Percentiles rank a stretch among this genome's conserved stretches.
These are phyloP conservation scores for Miniopterus natalensis DNA, from an alignment of 2,113 vertebrate genomes.

Conservation along the genomic window DNA sequence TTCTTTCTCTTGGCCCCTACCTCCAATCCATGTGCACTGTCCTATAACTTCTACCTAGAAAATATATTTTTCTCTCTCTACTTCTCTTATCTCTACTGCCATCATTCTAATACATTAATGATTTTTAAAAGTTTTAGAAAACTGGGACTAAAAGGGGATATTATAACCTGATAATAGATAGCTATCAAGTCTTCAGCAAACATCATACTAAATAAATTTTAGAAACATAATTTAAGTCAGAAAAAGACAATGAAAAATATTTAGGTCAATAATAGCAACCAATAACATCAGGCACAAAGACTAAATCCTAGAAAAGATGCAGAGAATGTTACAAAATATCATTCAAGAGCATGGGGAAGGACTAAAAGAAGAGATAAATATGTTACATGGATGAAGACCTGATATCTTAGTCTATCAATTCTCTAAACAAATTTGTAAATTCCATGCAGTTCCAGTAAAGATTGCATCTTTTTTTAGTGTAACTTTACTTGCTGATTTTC, in stretches of 20 bases:
- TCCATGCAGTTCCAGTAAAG: background rate
- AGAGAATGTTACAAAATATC: constrained; percentile 40
- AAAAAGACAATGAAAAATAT: background rate
- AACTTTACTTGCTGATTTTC: constrained; percentile 25
- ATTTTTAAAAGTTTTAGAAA: background rate
- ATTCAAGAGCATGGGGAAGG: background rate
- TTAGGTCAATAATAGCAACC: background rate
- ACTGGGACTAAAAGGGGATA: background rate
- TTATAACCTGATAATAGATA: background rate
- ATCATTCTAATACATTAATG: constrained; percentile 29
- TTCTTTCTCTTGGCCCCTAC: background rate
- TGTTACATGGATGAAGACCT: background rate
- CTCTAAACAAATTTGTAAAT: constrained; percentile 52
- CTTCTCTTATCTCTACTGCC: constrained; percentile 1
- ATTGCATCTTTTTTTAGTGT: background rate
- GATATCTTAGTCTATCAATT: background rate
- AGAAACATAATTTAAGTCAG: constrained; percentile 23
- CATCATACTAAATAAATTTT: constrained; percentile 14
- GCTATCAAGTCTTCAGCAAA: background rate
- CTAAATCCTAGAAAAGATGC: constrained; percentile 22
- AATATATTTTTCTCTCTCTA: constrained; percentile 38
- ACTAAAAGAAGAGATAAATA: background rate
- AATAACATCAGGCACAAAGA: background rate
- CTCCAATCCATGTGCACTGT: background rate
- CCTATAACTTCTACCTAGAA: constrained; percentile 41